Base-by-base conservation (phyloP, 2,888 invertebrate genomes). In the Zaprionus obscuricornis region DNA sequence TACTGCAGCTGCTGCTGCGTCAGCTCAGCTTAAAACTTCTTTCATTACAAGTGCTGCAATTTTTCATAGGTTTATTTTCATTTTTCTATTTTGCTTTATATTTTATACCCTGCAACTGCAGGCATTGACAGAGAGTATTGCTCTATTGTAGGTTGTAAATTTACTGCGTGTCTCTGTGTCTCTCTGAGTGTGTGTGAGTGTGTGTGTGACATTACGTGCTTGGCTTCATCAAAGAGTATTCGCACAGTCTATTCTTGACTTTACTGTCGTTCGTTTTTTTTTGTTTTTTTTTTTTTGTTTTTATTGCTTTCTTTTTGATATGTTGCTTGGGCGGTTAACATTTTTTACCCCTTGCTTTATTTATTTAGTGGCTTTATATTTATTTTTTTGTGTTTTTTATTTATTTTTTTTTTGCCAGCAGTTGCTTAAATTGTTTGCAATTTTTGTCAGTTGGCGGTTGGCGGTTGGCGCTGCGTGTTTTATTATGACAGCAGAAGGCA, bases 381-480 rank as follows among this genome's bases (percentile, higher is more conserved):
- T 17, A 50, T 40, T 40, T 16, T 26, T 39, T 6, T 42, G 10
- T 29, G 18, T 55, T 55, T 29, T 36, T 49, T 43, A 18, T 27
- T 42, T n/a, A 16, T 37, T 33, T 49, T 55, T 56, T 29, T 37
- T 31, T 39, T 49, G 14, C 29, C 20, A 3, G 46, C 58, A 66
- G 67, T 74, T 67, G 70, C 78, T 77, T 82, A 77, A 77, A 77
- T 84, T 70, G 74, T 77, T 84, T 52, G 82, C 74, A 70, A 81
- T 77, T 84, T 76, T 84, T 84, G 85, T 82, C 74, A 59, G 82
- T n/a, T n/a, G n/a, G n/a, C n/a, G n/a, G n/a, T n/a, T 56, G 59
- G 77, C 60, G 60, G 51, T 67, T 71, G 63, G 18, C 52, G 62
- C 70, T 64, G 81, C 64, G 70, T 81, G 77, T 85, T 85, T 78